Evolutionary conservation across 2,113 vertebrate species (phyloP).

Genomic region (Hyaena hyaena): DNA sequence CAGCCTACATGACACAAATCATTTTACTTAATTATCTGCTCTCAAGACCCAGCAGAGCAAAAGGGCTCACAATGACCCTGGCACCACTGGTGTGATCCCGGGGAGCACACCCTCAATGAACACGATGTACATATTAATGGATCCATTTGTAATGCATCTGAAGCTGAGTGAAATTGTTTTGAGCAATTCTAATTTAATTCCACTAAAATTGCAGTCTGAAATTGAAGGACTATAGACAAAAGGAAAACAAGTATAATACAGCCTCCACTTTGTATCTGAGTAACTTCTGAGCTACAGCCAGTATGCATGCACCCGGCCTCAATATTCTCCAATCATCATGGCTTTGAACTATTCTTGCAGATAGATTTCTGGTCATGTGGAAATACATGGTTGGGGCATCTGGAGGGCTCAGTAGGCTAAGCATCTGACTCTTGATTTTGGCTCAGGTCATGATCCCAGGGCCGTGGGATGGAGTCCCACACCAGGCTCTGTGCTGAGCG

Average conservation of each 20-base stretch:
- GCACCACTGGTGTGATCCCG: neutral
- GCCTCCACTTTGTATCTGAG: neutral
- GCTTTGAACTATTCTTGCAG: neutral
- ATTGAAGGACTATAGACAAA: neutral
- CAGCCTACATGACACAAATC: neutral
- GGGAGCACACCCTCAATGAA: neutral
- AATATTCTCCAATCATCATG: neutral
- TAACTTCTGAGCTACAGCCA: neutral
- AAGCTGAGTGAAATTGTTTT: slow-evolving; percentile 34
- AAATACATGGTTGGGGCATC: neutral
- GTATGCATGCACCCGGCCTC: neutral
- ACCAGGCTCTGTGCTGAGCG: no score
- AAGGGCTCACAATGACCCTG: neutral
- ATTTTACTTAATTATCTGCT: neutral
- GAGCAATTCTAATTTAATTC: slow-evolving; percentile 16
- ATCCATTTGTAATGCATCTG: neutral
- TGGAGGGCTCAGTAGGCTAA: no score
- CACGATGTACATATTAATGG: neutral
- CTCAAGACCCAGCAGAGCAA: neutral
- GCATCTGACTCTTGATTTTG: no score
- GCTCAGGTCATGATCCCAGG: no score
- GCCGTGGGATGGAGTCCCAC: no score
- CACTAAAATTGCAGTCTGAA: slow-evolving; percentile 2
- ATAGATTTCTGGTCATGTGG: neutral
- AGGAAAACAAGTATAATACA: neutral